Conservation (phyloP, 2,113 vertebrate species). For the Cavia porcellus region DNA sequence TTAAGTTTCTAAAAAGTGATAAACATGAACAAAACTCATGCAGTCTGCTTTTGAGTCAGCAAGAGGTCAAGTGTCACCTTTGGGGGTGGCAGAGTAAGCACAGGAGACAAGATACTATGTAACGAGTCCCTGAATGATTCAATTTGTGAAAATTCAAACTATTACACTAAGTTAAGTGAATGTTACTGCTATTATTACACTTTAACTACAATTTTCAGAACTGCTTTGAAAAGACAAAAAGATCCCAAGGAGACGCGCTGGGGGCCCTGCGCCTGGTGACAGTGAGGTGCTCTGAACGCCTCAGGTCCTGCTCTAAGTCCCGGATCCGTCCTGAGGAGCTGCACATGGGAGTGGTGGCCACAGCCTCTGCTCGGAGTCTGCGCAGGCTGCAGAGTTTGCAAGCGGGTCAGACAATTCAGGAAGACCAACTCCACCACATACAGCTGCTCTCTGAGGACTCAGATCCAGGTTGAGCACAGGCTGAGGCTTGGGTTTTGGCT, state of each 20-base stretch:
- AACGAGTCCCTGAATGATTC: neutral
- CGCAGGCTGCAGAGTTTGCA: neutral
- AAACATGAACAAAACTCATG: conserved; percentile 16
- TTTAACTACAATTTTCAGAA: neutral
- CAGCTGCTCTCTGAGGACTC: neutral
- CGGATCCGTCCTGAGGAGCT: neutral
- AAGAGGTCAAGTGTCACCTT: neutral
- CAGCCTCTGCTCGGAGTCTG: neutral
- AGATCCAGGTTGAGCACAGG: neutral
- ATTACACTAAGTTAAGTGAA: neutral
- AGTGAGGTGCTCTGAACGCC: neutral
- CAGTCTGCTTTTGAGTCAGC: neutral
- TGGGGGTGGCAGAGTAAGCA: neutral
- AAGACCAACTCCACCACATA: neutral
- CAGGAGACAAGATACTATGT: neutral
- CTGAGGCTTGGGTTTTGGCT: neutral
- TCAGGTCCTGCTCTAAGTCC: neutral
- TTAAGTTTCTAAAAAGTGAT: conserved; percentile 10
- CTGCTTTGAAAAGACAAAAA: conserved; percentile 37
- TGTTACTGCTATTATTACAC: neutral
- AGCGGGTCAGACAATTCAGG: neutral
- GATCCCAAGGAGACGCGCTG: neutral
- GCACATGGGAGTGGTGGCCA: neutral
- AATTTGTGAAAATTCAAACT: conserved; percentile 34
- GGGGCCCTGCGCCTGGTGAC: neutral